Conservation (phyloP, 2,888 invertebrate species). For the Bombyx huttoni region DNA sequence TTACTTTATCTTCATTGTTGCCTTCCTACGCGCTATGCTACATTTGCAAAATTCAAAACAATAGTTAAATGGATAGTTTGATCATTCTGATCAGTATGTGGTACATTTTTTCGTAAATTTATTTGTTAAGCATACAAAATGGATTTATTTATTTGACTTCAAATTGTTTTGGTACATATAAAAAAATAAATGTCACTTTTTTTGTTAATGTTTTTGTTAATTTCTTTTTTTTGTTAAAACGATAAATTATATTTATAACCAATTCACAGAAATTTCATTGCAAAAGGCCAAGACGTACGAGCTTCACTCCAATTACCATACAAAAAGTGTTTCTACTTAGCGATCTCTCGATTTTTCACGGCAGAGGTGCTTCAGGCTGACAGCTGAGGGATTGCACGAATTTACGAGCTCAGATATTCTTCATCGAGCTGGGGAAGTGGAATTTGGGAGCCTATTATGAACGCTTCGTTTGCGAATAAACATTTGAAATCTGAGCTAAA, state of each 20-base stretch:
- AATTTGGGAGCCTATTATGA: constrained; percentile 10
- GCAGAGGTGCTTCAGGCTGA: constrained; percentile 4
- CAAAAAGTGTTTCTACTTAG: constrained; percentile 4
- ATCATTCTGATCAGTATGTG: neutral
- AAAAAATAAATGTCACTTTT: too few species aligned
- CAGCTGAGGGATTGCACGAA: constrained; percentile 8
- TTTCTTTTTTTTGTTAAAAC: neutral
- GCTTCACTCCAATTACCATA: constrained; percentile 3
- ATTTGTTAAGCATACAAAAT: too few species aligned
- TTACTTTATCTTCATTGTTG: constrained; percentile 11
- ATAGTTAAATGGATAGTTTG: neutral
- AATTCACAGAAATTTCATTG: neutral
- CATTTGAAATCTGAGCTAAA: constrained; percentile 2
- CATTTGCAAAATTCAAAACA: neutral
- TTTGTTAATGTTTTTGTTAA: too few species aligned
- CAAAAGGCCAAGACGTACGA: neutral
- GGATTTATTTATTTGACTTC: too few species aligned
- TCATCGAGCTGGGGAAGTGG: constrained; percentile 3
- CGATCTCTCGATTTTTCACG: constrained; percentile 3
- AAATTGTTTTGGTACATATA: too few species aligned
- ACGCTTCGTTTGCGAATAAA: constrained; percentile 9
- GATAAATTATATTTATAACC: neutral
- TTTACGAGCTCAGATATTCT: constrained; percentile 7
- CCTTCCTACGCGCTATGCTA: constrained; percentile 1
- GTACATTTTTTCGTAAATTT: neutral